A percentile compares a stretch with the other conserved stretches of the same genome.
These are phyloP conservation scores for Drosophila aff. DNA, from an alignment of 1,140 invertebrate genomes.

Conservation along the genomic window DNA sequence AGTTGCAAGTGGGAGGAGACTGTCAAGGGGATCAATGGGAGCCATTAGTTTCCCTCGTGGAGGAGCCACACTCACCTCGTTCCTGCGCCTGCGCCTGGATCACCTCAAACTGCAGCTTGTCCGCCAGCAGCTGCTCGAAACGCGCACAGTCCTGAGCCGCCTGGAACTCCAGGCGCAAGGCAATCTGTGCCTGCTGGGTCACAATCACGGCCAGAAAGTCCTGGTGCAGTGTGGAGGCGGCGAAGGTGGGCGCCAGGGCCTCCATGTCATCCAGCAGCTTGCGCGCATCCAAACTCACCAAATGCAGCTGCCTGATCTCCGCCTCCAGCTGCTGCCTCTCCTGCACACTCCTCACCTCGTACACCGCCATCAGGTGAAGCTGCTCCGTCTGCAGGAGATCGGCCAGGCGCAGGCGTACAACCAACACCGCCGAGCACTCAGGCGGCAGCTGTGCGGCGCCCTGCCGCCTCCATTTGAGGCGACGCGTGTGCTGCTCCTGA, in stretches of 20 bases:
- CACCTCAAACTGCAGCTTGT: conserved; percentile 29
- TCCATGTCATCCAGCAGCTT: conserved; percentile 34
- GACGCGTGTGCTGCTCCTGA: conserved; percentile 50
- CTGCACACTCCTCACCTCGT: conserved; percentile 29
- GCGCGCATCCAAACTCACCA: conserved; percentile 44
- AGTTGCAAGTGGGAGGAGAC: conserved; percentile 2
- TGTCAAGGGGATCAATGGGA: neutral
- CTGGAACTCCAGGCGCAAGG: conserved; percentile 47
- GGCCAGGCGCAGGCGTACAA: conserved; percentile 44
- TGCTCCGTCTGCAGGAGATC: conserved; percentile 44
- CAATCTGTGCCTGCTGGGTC: conserved; percentile 38
- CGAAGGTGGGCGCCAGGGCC: conserved; percentile 42
- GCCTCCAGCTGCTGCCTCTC: neutral
- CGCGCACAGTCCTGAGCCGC: conserved; percentile 1
- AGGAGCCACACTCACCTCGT: conserved; percentile 4
- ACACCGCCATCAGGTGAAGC: conserved; percentile 42
- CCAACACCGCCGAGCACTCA: conserved; percentile 55
- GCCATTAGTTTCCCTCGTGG: no score
- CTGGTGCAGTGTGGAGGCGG: conserved; percentile 47
- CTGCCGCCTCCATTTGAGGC: conserved; percentile 32
- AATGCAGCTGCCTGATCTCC: conserved; percentile 42
- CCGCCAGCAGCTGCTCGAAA: conserved; percentile 54
- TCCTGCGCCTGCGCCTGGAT: neutral
- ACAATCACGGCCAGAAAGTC: conserved; percentile 69
- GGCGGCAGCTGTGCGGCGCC: conserved; percentile 27